Percentiles rank a stretch among this genome's conserved stretches.
Conservation (phyloP, 2,797 vertebrate genomes). For the Zalophus californianus region DNA sequence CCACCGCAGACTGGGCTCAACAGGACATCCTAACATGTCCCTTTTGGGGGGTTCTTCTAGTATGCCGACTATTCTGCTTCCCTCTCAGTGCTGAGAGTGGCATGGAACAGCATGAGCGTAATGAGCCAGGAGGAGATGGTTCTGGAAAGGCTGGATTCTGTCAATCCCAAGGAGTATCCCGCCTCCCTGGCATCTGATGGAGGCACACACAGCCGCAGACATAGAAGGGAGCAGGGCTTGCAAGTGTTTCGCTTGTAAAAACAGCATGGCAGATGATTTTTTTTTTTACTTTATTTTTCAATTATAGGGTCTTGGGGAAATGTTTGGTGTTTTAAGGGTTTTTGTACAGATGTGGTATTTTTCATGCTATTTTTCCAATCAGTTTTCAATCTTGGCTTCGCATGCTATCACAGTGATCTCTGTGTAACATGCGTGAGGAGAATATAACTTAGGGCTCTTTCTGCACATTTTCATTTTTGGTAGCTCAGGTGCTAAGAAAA, state of each 20-base stretch:
- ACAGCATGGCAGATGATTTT: neutral
- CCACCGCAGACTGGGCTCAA: neutral
- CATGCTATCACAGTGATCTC: neutral
- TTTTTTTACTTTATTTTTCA: conserved; percentile 15
- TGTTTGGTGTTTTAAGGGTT: neutral
- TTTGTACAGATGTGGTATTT: conserved; percentile 14
- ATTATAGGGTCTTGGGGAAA: neutral
- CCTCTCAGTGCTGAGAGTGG: neutral
- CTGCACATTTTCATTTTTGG: neutral
- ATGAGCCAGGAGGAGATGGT: neutral
- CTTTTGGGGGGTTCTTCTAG: neutral
- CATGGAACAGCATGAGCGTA: accelerated
- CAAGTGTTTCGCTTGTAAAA: neutral
- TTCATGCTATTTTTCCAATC: conserved; percentile 24
- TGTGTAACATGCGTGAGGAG: neutral
- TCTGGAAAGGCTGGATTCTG: neutral
- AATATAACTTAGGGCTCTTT: neutral
- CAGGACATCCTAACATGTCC: accelerated
- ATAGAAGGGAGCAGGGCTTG: accelerated
- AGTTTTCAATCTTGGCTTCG: neutral
- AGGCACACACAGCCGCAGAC: neutral
- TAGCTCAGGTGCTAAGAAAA: neutral
- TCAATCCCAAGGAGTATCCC: accelerated
- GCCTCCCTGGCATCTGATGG: neutral
- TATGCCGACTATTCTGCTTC: accelerated